phyloP scores from a whole-genome alignment of 2,797 vertebrate genomes.

The Alexandromys oeconomus region DNA sequence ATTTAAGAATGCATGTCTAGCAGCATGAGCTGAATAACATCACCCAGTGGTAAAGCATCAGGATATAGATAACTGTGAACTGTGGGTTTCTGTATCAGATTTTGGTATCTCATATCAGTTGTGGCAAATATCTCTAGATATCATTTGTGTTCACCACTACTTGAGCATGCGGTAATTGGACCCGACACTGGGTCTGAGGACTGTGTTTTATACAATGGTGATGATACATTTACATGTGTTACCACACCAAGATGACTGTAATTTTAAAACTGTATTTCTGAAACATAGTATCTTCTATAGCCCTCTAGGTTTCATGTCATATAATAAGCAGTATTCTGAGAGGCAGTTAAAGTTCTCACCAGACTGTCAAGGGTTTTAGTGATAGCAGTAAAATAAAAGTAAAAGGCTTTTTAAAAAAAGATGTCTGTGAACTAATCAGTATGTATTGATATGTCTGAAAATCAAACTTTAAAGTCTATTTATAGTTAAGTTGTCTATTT shows the following conservation, averaged over 20 bases:
- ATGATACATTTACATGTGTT: neutral
- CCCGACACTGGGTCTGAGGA: neutral
- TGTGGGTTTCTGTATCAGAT: neutral
- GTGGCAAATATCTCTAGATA: neutral
- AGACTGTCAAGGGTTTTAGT: neutral
- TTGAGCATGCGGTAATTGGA: neutral
- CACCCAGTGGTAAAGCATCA: neutral
- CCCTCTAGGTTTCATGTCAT: neutral
- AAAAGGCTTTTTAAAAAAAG: neutral
- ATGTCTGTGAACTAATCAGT: neutral
- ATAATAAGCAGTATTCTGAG: conserved; percentile 23
- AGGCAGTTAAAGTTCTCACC: neutral
- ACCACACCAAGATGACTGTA: neutral
- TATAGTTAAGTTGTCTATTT: neutral
- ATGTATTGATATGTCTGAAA: neutral
- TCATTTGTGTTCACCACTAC: neutral
- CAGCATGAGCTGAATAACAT: neutral
- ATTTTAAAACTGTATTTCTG: conserved; percentile 12
- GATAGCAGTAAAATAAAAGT: neutral
- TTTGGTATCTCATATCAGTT: neutral
- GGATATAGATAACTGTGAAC: neutral
- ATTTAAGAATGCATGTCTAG: neutral
- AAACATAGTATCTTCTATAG: neutral
- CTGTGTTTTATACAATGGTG: neutral
- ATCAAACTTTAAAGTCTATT: neutral